Conservation (phyloP, 2,797 vertebrate genomes). For the Notolabrus celidotus region DNA sequence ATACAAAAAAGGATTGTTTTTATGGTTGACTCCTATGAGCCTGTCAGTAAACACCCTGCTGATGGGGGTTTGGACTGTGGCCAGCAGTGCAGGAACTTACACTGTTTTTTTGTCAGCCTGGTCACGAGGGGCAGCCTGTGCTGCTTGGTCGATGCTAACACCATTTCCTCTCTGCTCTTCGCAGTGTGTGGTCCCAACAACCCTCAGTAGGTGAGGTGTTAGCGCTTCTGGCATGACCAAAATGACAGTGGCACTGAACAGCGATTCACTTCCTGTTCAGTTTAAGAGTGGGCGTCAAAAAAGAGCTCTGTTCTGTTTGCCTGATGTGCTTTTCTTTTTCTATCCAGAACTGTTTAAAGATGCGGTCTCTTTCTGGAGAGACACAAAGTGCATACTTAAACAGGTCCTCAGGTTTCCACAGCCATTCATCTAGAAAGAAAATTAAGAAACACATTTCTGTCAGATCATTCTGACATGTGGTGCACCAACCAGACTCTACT, state of each 20-base stretch:
- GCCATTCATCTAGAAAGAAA: constrained; percentile 46
- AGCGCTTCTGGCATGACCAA: constrained; percentile 61
- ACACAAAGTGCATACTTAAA: constrained; percentile 64
- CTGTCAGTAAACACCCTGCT: constrained; percentile 36
- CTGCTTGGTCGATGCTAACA: constrained; percentile 55
- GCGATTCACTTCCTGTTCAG: constrained; percentile 60
- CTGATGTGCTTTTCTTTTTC: constrained; percentile 62
- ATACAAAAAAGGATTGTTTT: constrained; percentile 50
- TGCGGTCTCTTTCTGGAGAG: constrained; percentile 51
- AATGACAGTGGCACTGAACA: constrained; percentile 60
- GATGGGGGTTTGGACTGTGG: constrained; percentile 41
- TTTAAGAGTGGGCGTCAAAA: constrained; percentile 52
- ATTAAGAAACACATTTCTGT: constrained; percentile 20
- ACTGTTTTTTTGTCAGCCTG: constrained; percentile 46
- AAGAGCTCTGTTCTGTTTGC: constrained; percentile 23
- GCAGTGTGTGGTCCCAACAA: constrained; percentile 71
- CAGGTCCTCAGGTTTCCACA: constrained; percentile 47
- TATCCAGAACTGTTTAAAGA: constrained; percentile 69
- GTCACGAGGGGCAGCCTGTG: constrained; percentile 51
- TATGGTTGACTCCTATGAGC: constrained; percentile 18
- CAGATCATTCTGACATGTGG: constrained; percentile 1
- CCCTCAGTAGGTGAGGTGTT: constrained; percentile 78
- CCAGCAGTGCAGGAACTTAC: constrained; percentile 56
- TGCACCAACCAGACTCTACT: constrained; percentile 36
- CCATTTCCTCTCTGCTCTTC: constrained; percentile 77